These are phyloP conservation scores for Callosobruchus maculatus DNA, from an alignment of 2,888 invertebrate genomes.

Conservation along the genomic window DNA sequence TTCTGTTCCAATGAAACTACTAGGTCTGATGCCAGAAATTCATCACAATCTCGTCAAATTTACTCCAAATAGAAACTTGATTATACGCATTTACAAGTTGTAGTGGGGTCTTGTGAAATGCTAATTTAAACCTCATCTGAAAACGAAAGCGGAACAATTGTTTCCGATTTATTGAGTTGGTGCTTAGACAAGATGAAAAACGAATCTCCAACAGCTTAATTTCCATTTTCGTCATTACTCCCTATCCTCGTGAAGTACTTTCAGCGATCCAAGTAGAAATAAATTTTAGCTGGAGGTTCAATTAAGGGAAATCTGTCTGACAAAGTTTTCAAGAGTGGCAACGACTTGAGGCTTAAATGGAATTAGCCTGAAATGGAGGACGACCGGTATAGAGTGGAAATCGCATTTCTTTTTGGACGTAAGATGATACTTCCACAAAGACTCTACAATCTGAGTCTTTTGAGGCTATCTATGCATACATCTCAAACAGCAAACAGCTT, in stretches of 20 bases:
- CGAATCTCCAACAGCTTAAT: background rate
- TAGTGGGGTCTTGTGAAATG: too few relatives aligned
- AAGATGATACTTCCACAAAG: background rate
- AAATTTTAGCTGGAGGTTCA: background rate
- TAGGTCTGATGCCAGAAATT: too few relatives aligned
- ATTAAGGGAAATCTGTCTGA: background rate
- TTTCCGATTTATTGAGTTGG: background rate
- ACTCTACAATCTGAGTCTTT: too few relatives aligned
- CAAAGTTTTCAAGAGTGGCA: background rate
- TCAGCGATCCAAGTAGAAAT: background rate
- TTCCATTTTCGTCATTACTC: background rate
- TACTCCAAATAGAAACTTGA: too few relatives aligned
- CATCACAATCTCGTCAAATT: too few relatives aligned
- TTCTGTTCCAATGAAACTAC: too few relatives aligned
- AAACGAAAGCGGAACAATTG: background rate
- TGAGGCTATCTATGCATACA: too few relatives aligned
- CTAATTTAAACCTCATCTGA: background rate
- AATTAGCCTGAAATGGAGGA: background rate
- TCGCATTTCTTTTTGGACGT: background rate
- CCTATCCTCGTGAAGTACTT: background rate
- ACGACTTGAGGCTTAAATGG: background rate
- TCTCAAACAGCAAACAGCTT: too few relatives aligned
- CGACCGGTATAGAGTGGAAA: background rate
- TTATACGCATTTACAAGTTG: too few relatives aligned
- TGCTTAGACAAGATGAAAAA: background rate